A percentile compares a stretch with the other conserved stretches of the same genome.
Conservation (phyloP, 2,797 vertebrate species). For the Avahi laniger region DNA sequence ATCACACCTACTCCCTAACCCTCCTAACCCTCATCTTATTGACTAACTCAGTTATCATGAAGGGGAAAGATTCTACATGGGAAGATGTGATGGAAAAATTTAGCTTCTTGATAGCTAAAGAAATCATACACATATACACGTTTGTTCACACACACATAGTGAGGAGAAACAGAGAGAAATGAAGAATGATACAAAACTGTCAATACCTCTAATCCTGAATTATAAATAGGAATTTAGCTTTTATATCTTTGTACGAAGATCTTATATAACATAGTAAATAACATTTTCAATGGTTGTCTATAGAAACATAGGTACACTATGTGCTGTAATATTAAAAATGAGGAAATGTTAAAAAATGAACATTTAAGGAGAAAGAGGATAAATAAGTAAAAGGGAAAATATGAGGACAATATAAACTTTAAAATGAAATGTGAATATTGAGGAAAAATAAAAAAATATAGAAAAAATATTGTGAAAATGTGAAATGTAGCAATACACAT, state of each 20-base stretch:
- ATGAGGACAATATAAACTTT: not conserved
- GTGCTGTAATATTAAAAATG: not conserved
- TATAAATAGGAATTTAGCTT: not conserved
- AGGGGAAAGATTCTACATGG: not conserved
- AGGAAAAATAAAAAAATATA: not conserved
- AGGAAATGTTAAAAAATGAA: not conserved
- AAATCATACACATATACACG: not conserved
- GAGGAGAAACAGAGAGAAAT: not conserved
- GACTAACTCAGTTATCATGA: not conserved
- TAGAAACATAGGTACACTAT: not conserved
- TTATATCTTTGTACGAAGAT: not conserved
- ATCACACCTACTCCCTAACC: not conserved
- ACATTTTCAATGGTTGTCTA: not conserved
- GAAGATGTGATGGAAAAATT: not conserved
- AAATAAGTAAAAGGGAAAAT: not conserved
- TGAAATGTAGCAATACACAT: not conserved
- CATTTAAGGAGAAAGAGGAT: not conserved
- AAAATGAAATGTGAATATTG: not conserved
- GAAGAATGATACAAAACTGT: not conserved
- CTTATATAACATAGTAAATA: not conserved
- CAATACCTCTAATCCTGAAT: not conserved
- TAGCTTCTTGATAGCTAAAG: not conserved
- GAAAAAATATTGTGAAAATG: not conserved
- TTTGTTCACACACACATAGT: not conserved
- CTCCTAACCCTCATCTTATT: not conserved